Evolutionary conservation across 1,140 invertebrate species (phyloP).

Genomic region (Bombus sibiricus): DNA sequence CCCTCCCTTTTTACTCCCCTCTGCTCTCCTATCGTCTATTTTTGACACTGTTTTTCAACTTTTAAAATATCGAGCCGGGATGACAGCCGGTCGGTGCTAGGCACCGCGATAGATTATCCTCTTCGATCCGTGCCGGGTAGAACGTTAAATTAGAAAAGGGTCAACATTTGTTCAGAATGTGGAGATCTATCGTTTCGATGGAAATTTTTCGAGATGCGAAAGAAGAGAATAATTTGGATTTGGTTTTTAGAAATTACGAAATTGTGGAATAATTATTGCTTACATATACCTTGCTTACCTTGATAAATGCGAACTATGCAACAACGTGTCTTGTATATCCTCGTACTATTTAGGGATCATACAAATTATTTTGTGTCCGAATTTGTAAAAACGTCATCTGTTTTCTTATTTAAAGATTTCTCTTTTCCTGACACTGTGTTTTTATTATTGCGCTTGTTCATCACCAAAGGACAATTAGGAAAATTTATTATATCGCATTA

Average conservation of each 20-base stretch:
- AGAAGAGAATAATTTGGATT: neutral
- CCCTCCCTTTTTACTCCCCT: no score
- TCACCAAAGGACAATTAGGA: no score
- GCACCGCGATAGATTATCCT: neutral
- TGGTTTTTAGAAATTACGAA: neutral
- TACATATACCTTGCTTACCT: no score
- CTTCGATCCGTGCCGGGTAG: neutral
- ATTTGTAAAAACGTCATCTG: neutral
- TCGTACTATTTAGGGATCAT: no score
- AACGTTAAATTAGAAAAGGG: neutral
- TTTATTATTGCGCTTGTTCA: no score
- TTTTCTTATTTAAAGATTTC: no score
- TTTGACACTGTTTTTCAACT: neutral
- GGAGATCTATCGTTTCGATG: neutral
- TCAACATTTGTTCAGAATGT: neutral
- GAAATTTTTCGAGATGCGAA: neutral
- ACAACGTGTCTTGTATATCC: no score
- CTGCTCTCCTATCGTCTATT: neutral
- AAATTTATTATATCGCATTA: no score
- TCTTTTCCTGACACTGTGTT: no score
- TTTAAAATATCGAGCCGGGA: neutral
- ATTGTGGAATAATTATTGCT: no score
- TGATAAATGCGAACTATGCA: no score
- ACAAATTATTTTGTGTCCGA: neutral
- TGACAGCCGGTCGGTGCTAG: neutral